phyloP scores from a whole-genome alignment of 2,888 invertebrate species.

The Thera obeliscata region DNA sequence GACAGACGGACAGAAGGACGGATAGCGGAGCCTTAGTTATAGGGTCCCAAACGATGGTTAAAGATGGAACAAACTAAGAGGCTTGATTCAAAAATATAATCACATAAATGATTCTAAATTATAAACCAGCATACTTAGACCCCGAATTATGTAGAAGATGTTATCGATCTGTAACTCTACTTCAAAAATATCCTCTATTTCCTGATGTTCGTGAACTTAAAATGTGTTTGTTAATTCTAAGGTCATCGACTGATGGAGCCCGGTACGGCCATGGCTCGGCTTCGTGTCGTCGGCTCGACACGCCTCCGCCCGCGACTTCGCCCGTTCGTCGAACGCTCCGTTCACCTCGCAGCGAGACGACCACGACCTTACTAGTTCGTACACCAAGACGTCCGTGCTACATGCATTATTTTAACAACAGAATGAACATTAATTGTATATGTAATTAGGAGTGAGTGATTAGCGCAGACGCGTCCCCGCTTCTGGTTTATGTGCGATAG shows the following conservation, averaged over 20 bases:
- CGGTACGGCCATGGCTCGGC: neutral
- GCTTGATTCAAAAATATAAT: no score
- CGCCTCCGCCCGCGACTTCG: neutral
- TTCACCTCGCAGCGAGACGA: conserved; percentile 7
- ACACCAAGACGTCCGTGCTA: conserved; percentile 3
- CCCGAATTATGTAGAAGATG: no score
- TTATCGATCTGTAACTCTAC: no score
- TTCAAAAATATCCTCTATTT: no score
- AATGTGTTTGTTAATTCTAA: conserved; percentile 4
- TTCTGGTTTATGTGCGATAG: conserved; percentile 12
- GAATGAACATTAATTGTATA: neutral
- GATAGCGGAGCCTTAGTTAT: no score
- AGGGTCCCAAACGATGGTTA: no score
- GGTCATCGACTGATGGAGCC: conserved; percentile 28
- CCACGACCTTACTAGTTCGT: conserved; percentile 13
- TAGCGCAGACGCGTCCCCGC: neutral
- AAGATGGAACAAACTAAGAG: no score
- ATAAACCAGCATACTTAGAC: no score
- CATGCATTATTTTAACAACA: neutral
- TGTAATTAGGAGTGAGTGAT: neutral
- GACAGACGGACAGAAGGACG: no score
- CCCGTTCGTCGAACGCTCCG: neutral
- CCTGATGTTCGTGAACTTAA: neutral
- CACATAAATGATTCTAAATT: no score
- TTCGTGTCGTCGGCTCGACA: conserved; percentile 3